Evolutionary conservation across 2,797 vertebrate genomes (phyloP).

Genomic region (Delichon dasypus): DNA sequence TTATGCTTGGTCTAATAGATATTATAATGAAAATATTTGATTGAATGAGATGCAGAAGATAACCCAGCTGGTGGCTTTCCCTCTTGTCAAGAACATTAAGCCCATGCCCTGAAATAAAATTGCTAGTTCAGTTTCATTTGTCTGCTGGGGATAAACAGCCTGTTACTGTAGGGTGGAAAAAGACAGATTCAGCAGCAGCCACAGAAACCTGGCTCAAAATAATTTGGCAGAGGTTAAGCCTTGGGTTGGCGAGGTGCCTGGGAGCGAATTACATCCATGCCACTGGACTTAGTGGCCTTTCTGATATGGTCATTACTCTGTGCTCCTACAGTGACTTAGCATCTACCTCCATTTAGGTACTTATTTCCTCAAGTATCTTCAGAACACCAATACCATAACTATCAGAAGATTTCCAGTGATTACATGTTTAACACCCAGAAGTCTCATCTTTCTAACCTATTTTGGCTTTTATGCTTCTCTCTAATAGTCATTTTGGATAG

Average conservation of each 20-base stretch:
- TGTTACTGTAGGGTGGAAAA: not conserved
- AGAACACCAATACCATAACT: not conserved
- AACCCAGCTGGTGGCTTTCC: not conserved
- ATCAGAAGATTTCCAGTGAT: not conserved
- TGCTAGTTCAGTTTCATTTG: not conserved
- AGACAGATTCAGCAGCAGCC: conserved; percentile 40
- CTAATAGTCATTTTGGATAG: not conserved
- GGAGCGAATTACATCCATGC: not conserved
- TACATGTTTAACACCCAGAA: not conserved
- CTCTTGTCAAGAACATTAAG: not conserved
- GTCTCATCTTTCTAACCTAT: not conserved
- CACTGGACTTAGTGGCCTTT: not conserved
- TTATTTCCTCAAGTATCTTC: not conserved
- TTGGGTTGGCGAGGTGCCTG: not conserved
- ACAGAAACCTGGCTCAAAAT: conserved; percentile 30
- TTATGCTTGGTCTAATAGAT: not conserved
- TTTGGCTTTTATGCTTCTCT: not conserved
- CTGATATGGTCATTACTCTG: not conserved
- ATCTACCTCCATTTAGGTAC: not conserved
- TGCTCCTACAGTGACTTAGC: not conserved
- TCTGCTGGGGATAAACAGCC: not conserved
- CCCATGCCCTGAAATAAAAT: not conserved
- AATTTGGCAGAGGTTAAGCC: not conserved
- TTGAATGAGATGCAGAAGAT: not conserved
- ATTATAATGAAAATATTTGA: not conserved